Conservation (phyloP, 2,797 vertebrate genomes). For the Synaphobranchus kaupii region DNA sequence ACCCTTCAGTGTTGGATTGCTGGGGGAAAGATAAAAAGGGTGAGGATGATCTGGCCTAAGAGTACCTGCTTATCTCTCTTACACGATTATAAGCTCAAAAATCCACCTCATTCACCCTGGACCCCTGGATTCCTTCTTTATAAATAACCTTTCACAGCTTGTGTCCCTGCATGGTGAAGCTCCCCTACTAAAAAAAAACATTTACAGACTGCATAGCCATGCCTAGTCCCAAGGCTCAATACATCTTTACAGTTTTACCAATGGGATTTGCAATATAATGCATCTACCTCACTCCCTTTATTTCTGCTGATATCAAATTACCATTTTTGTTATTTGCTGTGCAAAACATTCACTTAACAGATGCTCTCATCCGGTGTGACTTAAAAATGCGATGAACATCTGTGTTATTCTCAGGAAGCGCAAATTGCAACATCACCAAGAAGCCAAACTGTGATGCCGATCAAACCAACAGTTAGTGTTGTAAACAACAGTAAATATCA, state of each 20-base stretch:
- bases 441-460: background rate
- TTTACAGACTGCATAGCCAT: background rate
- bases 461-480: too few species aligned
- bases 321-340: background rate
- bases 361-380: background rate
- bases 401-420: background rate
- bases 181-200: background rate
- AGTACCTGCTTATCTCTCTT: conserved; percentile 7
- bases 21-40: background rate
- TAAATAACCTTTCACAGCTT: background rate
- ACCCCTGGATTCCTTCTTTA: background rate
- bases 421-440: background rate
- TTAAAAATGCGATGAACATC: background rate
- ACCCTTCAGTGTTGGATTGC: background rate
- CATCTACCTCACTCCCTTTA: background rate
- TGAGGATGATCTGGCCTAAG: conserved; percentile 9
- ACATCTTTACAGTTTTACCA: background rate
- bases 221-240: background rate
- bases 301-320: background rate
- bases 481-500: too few species aligned
- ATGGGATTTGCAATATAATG: background rate
- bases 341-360: background rate
- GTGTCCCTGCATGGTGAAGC: background rate
- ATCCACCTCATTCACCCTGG: background rate
- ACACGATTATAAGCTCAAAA: background rate